These are phyloP conservation scores for Rhopilema esculentum DNA, from an alignment of 30 jellyfish, hydroid and myxozoan genomes.

Conservation along the genomic window DNA sequence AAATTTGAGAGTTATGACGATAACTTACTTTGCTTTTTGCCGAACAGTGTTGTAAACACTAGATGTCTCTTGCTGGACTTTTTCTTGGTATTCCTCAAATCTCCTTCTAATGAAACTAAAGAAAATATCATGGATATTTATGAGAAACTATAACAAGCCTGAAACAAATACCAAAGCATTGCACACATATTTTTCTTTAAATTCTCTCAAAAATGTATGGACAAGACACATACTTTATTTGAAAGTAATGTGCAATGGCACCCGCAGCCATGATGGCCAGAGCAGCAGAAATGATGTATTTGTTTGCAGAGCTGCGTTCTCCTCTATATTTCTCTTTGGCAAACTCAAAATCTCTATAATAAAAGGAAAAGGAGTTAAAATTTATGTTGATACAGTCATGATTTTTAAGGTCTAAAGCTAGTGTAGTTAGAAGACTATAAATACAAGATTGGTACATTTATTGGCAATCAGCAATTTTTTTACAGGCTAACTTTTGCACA, in stretches of 20 bases:
- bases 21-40: conserved; percentile 52
- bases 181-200: no score
- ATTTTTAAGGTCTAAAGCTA: no score
- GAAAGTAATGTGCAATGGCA: conserved; percentile 14
- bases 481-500: no score
- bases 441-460: no score
- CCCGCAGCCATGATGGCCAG: conserved; percentile 55
- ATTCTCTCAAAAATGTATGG: background rate
- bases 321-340: conserved; percentile 40
- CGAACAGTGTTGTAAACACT: conserved; percentile 33
- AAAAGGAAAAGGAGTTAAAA: background rate
- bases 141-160: background rate
- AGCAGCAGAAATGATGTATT: conserved; percentile 10
- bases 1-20: background rate
- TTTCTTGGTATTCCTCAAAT: conserved; percentile 36
- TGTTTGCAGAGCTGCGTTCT: conserved; percentile 20
- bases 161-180: background rate
- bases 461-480: no score
- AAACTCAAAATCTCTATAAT: conserved; percentile 50
- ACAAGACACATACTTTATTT: conserved; percentile 18
- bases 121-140: background rate
- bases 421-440: no score
- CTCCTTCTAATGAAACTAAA: conserved; percentile 29
- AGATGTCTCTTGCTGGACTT: conserved; percentile 26
- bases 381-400: no score